Conservation (phyloP, 2,113 vertebrate genomes). For the Lipophrys pholis region DNA sequence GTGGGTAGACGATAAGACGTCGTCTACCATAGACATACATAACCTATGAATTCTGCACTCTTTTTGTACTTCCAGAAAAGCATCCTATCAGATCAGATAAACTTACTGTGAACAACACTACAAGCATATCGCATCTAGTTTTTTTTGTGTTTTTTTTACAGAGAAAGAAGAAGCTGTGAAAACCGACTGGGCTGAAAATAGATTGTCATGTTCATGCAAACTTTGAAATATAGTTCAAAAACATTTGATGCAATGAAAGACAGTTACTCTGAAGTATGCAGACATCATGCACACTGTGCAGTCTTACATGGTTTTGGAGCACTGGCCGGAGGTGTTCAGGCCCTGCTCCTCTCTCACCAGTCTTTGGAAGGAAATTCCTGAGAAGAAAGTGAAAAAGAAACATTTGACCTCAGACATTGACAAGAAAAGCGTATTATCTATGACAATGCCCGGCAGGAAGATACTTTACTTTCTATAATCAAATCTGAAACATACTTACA, state of each 20-base stretch:
- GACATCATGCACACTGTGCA: neutral
- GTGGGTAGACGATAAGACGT: neutral
- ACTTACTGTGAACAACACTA: neutral
- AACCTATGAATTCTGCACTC: neutral
- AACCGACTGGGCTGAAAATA: neutral
- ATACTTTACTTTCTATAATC: too few species aligned
- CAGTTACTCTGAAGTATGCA: too few species aligned
- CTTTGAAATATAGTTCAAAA: neutral
- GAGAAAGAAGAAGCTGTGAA: slow-evolving; percentile 31
- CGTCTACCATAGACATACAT: too few species aligned
- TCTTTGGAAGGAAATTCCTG: slow-evolving; percentile 95
- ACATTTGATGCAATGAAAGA: too few species aligned
- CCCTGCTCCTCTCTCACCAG: slow-evolving; percentile 94
- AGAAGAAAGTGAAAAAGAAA: neutral
- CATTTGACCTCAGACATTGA: neutral
- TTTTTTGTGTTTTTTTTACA: slow-evolving; percentile 8
- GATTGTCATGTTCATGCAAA: neutral
- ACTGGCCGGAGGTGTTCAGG: slow-evolving; percentile 78
- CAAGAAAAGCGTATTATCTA: neutral
- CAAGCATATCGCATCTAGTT: neutral
- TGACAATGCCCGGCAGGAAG: neutral
- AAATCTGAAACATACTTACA: neutral
- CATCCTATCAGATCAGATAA: neutral
- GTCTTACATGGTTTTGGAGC: slow-evolving; percentile 91
- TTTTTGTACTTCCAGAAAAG: neutral